Percentiles rank a stretch among this genome's conserved stretches.
Evolutionary conservation across 2,797 vertebrate species (phyloP).

Genomic region (Sarcoramphus papa): DNA sequence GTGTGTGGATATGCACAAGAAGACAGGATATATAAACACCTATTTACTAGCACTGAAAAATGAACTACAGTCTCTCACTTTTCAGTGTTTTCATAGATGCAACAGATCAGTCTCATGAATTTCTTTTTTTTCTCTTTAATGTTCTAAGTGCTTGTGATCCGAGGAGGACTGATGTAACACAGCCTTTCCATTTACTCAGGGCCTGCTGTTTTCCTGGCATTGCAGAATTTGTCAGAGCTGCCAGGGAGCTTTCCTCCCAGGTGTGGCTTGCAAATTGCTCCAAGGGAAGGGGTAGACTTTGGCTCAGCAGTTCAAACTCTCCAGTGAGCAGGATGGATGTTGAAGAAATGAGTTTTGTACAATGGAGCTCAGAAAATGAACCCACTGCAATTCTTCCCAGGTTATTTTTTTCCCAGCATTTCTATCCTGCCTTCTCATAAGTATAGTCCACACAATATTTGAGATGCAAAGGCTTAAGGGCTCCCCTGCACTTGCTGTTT

Average conservation of each 20-base stretch:
- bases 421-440: background rate
- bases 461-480: background rate
- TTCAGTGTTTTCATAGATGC: background rate
- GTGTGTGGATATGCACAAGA: background rate
- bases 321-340: background rate
- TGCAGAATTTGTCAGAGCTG: background rate
- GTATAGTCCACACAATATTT: background rate
- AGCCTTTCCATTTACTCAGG: background rate
- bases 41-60: background rate
- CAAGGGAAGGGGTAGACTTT: background rate
- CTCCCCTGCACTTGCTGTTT: background rate
- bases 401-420: background rate
- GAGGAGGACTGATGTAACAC: background rate
- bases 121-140: background rate
- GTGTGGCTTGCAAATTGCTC: background rate
- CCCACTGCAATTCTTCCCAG: background rate
- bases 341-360: background rate
- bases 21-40: background rate
- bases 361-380: background rate
- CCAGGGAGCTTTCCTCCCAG: background rate
- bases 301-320: background rate
- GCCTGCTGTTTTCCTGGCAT: background rate
- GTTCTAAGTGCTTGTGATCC: background rate
- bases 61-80: background rate
- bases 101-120: background rate